These are phyloP conservation scores for Sebastolobus altivelis DNA, from an alignment of 2,797 vertebrate genomes.

Conservation along the genomic window DNA sequence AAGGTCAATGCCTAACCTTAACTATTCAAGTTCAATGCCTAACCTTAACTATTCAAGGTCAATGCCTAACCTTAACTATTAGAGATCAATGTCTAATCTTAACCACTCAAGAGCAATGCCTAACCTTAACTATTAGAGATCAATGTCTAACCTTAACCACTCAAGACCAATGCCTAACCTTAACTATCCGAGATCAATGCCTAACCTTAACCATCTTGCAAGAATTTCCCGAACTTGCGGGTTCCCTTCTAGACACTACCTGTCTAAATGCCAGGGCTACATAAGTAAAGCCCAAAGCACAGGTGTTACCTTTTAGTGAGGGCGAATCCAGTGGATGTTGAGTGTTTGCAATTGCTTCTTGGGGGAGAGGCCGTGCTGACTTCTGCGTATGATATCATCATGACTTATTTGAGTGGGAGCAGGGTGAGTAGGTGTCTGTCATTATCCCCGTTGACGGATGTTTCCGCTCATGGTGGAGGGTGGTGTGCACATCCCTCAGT, in stretches of 20 bases:
- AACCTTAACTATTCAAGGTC: accelerated
- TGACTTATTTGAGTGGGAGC: background rate
- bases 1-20: too few relatives aligned
- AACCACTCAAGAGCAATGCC: too few relatives aligned
- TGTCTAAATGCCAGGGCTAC: background rate
- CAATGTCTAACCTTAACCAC: too few relatives aligned
- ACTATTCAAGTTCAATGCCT: accelerated
- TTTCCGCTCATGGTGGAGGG: background rate
- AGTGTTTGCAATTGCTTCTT: constrained; percentile 1
- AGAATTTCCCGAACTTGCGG: too few relatives aligned
- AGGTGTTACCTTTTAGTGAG: background rate
- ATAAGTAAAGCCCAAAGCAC: background rate
- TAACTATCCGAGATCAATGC: too few relatives aligned
- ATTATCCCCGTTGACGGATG: background rate
- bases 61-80: too few relatives aligned
- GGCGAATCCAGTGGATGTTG: background rate
- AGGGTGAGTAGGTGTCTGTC: background rate
- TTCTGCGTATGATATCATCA: background rate
- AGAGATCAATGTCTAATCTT: accelerated
- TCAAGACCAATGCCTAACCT: too few relatives aligned
- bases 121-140: too few relatives aligned
- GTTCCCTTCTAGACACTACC: too few relatives aligned
- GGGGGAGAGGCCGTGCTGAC: background rate
- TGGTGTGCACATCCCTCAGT: background rate
- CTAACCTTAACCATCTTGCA: too few relatives aligned